phyloP scores from a whole-genome alignment of 2,888 invertebrate species.

The Lordiphosa fenestrarum region DNA sequence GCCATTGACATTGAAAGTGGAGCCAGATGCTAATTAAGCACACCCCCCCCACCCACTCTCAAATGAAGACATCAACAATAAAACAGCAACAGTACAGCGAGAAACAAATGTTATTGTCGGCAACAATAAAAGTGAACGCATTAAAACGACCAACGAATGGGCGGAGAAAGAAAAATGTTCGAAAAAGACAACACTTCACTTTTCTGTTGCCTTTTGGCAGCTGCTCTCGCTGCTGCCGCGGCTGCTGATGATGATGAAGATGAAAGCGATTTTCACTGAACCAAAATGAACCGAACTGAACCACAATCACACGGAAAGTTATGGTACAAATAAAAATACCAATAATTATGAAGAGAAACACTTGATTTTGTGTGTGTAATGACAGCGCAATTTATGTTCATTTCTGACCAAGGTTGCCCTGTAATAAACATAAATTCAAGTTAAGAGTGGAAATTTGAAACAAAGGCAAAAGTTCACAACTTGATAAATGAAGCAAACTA shows the following conservation, averaged over 20 bases:
- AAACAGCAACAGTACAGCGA: constrained; percentile 19
- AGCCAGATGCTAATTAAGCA: constrained; percentile 68
- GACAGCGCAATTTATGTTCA: constrained; percentile 70
- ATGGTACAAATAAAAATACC: constrained; percentile 4
- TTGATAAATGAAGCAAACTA: constrained; percentile 36
- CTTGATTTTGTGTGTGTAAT: constrained; percentile 40
- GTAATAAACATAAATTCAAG: constrained; percentile 59
- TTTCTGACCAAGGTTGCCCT: constrained; percentile 58
- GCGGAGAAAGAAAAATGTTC: background rate
- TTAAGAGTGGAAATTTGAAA: constrained; percentile 69
- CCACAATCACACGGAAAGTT: constrained; percentile 1
- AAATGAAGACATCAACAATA: constrained; percentile 57
- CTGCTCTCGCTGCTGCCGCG: constrained; percentile 17
- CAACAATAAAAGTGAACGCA: constrained; percentile 58
- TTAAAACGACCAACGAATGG: constrained; percentile 27
- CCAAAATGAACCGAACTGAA: constrained; percentile 30
- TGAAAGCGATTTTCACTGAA: constrained; percentile 54
- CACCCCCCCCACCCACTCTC: background rate
- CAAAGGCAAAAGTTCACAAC: constrained; percentile 28
- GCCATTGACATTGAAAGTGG: constrained; percentile 70
- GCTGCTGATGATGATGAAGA: constrained; percentile 26
- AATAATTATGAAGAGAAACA: constrained; percentile 26
- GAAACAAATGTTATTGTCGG: constrained; percentile 33
- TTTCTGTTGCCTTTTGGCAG: constrained; percentile 22
- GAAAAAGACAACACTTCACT: constrained; percentile 13